A percentile compares a stretch with the other conserved stretches of the same genome.
These are phyloP conservation scores for Mylabris sibirica DNA, from an alignment of 2,888 invertebrate species.

Conservation along the genomic window DNA sequence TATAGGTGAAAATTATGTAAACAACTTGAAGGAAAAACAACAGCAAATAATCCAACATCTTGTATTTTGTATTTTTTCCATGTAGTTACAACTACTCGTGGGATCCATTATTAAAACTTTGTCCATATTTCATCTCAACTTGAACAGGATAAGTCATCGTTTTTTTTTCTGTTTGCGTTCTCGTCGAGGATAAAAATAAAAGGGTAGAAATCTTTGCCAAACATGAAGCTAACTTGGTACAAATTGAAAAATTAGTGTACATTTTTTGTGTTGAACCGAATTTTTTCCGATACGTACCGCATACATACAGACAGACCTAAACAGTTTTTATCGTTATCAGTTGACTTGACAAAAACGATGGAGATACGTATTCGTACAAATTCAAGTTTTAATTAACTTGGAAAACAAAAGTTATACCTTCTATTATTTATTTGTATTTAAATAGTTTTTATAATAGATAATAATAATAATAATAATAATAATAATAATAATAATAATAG, in stretches of 20 bases:
- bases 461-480: neutral
- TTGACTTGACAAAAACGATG: neutral
- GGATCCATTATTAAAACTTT: conserved; percentile 47
- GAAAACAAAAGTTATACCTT: too few species aligned
- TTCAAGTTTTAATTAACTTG: too few species aligned
- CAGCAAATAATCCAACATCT: conserved; percentile 1
- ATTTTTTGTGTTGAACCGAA: neutral
- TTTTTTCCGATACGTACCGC: too few species aligned
- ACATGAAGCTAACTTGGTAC: neutral
- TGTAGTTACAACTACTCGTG: neutral
- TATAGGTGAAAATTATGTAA: conserved; percentile 1
- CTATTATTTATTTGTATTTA: neutral
- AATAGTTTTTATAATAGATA: conserved; percentile 1
- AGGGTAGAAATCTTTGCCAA: neutral
- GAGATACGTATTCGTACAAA: neutral
- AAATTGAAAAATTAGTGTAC: neutral
- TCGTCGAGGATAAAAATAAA: neutral
- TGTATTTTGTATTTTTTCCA: conserved; percentile 1
- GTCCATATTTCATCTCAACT: conserved; percentile 42
- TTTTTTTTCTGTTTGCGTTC: neutral
- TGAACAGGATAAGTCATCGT: conserved; percentile 44
- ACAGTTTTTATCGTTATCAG: neutral
- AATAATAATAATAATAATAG: neutral
- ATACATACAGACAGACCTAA: too few species aligned
- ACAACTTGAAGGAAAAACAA: neutral